Evolutionary conservation across 2,797 vertebrate genomes (phyloP), one percentile per base, ranked within the genome.

Genomic region (Arnoldichthys spilopterus): DNA sequence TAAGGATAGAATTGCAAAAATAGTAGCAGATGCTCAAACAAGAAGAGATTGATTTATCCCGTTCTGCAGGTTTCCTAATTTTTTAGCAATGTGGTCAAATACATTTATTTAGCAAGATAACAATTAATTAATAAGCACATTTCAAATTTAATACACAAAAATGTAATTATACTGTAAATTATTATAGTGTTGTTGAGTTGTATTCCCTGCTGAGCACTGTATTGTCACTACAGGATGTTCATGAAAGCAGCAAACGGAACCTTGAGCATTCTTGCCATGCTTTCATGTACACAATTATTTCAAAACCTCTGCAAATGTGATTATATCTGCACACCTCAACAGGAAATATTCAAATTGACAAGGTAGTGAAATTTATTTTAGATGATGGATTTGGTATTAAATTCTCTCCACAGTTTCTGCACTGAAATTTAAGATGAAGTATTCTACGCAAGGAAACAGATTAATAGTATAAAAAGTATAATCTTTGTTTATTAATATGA

Each of bases 291-390:
- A 63, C 6, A 20, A 34, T 34, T 30, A 62, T 70, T 37, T 54
- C 43, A 78, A 78, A 71, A 49, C 66, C 67, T 70, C 76, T 28
- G 49, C 16, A 76, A 58, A 20, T 12, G 62, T n/a, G 16, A 77
- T 77, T 30, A 62, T 51, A 77, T 77, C 76, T 63, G 3, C 40
- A 51, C 45, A 70, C 66, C 66, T 77, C 66, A 77, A 77, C 40
- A 69, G 75, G 76, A 70, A 77, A 34, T 37, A n/a, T 20, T 16
- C 7, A 9, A 68, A 47, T 34, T 9, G 22, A 45, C 26, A 28
- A 2, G 16, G 15, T 5, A 22, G 34, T 43, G 34, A 64, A 47
- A 68, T 68, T 24, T 13, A 18, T 22, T 68, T 47, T 43, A 20
- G 24, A 1, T 40, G 30, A 20, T 37, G 18, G 6, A 20, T 30